A percentile compares a stretch with the other conserved stretches of the same genome.
Evolutionary conservation across 2,797 vertebrate species (phyloP).

Genomic region (Eleutherodactylus coqui): DNA sequence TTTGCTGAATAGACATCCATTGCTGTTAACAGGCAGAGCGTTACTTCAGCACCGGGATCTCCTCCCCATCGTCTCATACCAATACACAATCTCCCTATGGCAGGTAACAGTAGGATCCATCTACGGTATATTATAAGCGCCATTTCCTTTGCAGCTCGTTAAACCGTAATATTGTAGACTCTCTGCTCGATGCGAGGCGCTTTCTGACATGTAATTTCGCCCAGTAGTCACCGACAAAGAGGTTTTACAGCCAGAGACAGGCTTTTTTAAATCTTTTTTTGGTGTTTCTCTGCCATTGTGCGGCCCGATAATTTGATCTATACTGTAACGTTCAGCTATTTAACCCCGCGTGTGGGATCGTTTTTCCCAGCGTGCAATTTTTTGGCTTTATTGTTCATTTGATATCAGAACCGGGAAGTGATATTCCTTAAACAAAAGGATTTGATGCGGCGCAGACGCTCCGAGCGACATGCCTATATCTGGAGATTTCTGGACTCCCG

Average conservation of each 20-base stretch:
- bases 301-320: constrained; percentile 1
- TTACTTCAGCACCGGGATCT: not conserved
- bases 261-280: not conserved
- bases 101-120: not conserved
- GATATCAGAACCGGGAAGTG: not conserved
- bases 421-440: constrained; percentile 17
- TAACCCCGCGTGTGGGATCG: constrained; percentile 7
- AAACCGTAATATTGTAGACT: constrained; percentile 15
- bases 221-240: constrained; percentile 27
- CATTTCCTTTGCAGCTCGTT: constrained; percentile 10
- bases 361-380: not conserved
- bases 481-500: constrained; percentile 13
- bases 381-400: constrained; percentile 25
- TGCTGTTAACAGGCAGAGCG: not conserved
- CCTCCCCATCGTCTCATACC: not conserved
- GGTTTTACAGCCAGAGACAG: not conserved
- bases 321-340: constrained; percentile 21
- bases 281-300: not conserved
- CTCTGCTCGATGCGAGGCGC: not conserved
- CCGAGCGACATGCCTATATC: not conserved
- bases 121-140: not conserved
- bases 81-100: not conserved
- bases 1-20: not conserved
- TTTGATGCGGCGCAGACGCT: not conserved
- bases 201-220: constrained; percentile 22